Evolutionary conservation across 2,797 vertebrate genomes (phyloP).

Genomic region (Eutrigla gurnardus): DNA sequence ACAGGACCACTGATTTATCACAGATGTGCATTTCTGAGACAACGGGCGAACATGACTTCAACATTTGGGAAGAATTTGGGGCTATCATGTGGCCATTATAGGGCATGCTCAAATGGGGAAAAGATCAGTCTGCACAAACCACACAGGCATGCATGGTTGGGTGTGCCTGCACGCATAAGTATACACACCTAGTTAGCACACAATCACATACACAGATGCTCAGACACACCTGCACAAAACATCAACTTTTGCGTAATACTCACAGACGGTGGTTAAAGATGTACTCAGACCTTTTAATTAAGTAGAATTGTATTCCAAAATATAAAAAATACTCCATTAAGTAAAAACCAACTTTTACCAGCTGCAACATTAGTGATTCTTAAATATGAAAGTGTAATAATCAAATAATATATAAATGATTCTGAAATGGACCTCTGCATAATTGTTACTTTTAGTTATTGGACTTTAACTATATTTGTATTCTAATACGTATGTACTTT

Average conservation of each 20-base stretch:
- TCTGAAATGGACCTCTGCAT: not conserved
- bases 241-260: conserved; percentile 2
- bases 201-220: conserved; percentile 28
- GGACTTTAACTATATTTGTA: not conserved
- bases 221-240: conserved; percentile 27
- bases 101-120: conserved; percentile 50
- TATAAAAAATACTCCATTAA: not conserved
- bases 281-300: not conserved
- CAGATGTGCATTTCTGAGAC: conserved; percentile 77
- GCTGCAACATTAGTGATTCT: not conserved
- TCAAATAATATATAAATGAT: not conserved
- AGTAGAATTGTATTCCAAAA: not conserved
- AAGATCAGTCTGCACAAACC: conserved; percentile 42
- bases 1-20: conserved; percentile 70
- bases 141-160: conserved; percentile 25
- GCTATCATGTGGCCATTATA: conserved; percentile 71
- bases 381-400: not conserved
- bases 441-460: not conserved
- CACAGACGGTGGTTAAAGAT: not conserved
- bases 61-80: conserved; percentile 79
- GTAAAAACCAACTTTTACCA: not conserved
- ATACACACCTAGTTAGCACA: conserved; percentile 38
- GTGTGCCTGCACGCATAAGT: conserved; percentile 33
- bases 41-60: conserved; percentile 55
- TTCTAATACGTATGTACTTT: not conserved